Evolutionary conservation across 2,888 invertebrate genomes (phyloP), one percentile per base, ranked within the genome.

Genomic region (Hetaerina titia): DNA sequence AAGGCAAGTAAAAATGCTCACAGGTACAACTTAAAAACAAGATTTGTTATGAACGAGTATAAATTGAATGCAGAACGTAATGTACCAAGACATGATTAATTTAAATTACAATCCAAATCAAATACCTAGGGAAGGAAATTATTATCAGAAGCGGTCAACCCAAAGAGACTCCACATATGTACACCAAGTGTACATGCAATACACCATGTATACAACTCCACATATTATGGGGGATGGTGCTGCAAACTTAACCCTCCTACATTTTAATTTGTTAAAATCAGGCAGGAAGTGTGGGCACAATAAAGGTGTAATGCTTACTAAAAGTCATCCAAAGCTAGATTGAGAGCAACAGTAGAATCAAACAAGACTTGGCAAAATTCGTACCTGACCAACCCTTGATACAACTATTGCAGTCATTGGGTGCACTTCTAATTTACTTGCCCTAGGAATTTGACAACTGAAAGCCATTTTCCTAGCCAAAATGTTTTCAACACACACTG

Each of bases 21-120:
- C 92, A 92, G 92, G 92, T 92, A 92, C 69, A 74, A 56, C 11
- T 92, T 90, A 19, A 22, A 92, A 69, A 64, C 17, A 69, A 69
- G 56, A 31, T 2, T 31, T 81, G 60, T 31, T 9, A 81, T 22
- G 81, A 31, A 13, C 2, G 25, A 11, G 31, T 31, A 31, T 5
- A 9, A 81, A 31, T 15, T 15, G 22, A 31, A 31, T 15, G 9
- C 15, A 31, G 31, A 81, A 69, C 19, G 69, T 31, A 25, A 6
- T 31, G 81, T 81, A 81, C 81, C 81, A 31, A 31, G 7, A 81
- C 25, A 31, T 7, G 25, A 11, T n/a, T 45, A 2, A 45, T 45
- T 45, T 45, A 45, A n/a, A n/a, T n/a, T n/a, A n/a, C n/a, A n/a
- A 56, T 69, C 56, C n/a, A 15, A 45, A 45, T 45, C 64, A 92